phyloP scores from a whole-genome alignment of 2,888 invertebrate species.

The Biston betularia region DNA sequence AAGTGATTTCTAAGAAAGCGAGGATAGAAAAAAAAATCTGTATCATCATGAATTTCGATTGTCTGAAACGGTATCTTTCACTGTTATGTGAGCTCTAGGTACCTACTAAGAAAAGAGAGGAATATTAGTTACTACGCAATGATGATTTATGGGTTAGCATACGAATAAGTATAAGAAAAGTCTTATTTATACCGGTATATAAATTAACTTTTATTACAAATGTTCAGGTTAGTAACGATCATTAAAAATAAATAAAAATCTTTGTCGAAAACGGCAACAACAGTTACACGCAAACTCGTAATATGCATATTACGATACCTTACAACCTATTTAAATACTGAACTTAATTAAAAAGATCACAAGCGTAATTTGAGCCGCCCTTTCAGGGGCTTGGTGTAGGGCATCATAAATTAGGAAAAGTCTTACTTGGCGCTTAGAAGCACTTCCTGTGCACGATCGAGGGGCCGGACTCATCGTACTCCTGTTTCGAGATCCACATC shows the following conservation, averaged over 20 bases:
- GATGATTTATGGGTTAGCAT: constrained; percentile 26
- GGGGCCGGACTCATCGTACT: constrained; percentile 98
- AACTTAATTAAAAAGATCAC: constrained; percentile 83
- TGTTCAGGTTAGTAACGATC: constrained; percentile 77
- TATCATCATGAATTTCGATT: constrained; percentile 37
- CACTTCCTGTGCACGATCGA: constrained; percentile 98
- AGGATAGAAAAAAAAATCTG: constrained; percentile 37
- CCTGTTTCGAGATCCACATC: constrained; percentile 99
- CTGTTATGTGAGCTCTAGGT: constrained; percentile 3
- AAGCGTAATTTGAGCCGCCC: constrained; percentile 84
- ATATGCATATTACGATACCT: constrained; percentile 86
- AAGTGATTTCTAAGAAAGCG: constrained; percentile 35
- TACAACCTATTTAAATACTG: constrained; percentile 84
- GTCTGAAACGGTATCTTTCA: constrained; percentile 21
- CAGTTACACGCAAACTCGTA: constrained; percentile 75
- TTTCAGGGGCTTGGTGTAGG: constrained; percentile 77
- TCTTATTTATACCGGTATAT: constrained; percentile 80
- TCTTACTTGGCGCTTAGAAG: constrained; percentile 79
- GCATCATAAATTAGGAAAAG: constrained; percentile 80
- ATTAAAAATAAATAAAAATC: constrained; percentile 82
- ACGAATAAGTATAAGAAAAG: constrained; percentile 55
- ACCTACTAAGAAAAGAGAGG: not conserved
- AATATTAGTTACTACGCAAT: not conserved
- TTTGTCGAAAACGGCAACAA: constrained; percentile 77
- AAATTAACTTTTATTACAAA: constrained; percentile 83